phyloP scores from a whole-genome alignment of 2,888 invertebrate genomes.

The Eulithis testata region DNA sequence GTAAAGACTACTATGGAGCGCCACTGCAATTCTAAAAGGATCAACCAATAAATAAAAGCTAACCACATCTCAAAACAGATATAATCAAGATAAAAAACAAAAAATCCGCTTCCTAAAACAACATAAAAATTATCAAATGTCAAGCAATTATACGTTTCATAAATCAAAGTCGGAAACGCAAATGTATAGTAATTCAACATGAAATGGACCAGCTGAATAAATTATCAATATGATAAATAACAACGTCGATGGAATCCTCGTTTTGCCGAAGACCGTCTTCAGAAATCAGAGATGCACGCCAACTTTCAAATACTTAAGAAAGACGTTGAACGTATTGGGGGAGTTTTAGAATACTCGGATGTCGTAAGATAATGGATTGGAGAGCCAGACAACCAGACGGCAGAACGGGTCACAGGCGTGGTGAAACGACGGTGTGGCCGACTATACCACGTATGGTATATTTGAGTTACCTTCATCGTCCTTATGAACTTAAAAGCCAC shows the following conservation, averaged over 20 bases:
- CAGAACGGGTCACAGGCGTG: not conserved
- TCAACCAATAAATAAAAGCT: not conserved
- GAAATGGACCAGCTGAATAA: not conserved
- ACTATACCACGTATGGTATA: slow-evolving; percentile 8
- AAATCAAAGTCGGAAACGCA: not conserved
- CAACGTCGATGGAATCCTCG: not conserved
- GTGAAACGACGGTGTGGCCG: not conserved
- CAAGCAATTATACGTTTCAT: not conserved
- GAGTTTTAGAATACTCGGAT: not conserved
- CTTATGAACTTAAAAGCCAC: slow-evolving; percentile 10
- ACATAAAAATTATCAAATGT: not conserved
- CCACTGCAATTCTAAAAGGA: not conserved
- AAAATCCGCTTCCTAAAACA: not conserved
- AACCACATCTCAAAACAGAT: not conserved
- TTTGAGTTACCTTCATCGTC: slow-evolving; percentile 14
- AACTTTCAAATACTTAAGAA: not conserved
- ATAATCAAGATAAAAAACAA: not conserved
- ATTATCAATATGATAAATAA: not conserved
- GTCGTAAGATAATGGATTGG: not conserved
- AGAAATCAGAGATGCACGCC: not conserved
- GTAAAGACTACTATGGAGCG: not conserved
- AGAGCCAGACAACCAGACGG: not conserved
- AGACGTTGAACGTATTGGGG: not conserved
- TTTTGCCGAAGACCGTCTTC: not conserved
- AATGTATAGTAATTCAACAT: not conserved